Percentiles rank a stretch among this genome's conserved stretches.
Conservation (phyloP, 2,888 invertebrate genomes). For the Melanostoma mellinum region DNA sequence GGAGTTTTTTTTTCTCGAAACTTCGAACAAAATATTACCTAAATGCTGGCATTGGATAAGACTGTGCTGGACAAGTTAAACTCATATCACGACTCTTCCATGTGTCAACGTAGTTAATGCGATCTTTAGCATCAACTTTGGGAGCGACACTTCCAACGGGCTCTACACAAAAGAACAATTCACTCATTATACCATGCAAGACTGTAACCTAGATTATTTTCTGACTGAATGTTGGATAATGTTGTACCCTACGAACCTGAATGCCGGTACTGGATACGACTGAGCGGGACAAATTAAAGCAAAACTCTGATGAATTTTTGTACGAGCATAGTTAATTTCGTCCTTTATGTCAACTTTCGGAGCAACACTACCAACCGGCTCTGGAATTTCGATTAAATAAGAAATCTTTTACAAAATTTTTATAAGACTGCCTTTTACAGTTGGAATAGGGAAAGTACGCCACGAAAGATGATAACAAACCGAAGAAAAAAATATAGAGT, state of each 20-base stretch:
- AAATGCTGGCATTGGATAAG: conserved; percentile 87
- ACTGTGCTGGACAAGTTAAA: conserved; percentile 89
- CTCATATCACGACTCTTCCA: conserved; percentile 83
- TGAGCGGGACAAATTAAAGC: conserved; percentile 89
- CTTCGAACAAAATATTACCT: conserved; percentile 74
- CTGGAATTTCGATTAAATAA: conserved; percentile 74
- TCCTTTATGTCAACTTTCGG: conserved; percentile 84
- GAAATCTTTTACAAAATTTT: not conserved
- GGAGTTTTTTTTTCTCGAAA: no score
- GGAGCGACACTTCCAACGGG: conserved; percentile 88
- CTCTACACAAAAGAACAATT: conserved; percentile 82
- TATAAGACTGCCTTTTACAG: conserved; percentile 71
- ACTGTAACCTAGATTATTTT: not conserved
- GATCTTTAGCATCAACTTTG: conserved; percentile 86
- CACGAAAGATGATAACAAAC: conserved; percentile 12
- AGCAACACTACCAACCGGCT: conserved; percentile 83
- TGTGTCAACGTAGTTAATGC: conserved; percentile 85
- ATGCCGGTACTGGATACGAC: conserved; percentile 88
- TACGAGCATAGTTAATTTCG: conserved; percentile 83
- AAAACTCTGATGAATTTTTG: conserved; percentile 80
- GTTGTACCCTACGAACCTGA: conserved; percentile 82
- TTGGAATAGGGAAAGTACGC: conserved; percentile 68
- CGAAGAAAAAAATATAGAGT: conserved; percentile 84
- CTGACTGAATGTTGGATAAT: conserved; percentile 72
- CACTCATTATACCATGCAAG: no score